phyloP scores from a whole-genome alignment of 2,888 invertebrate species.

The Nebria salina region DNA sequence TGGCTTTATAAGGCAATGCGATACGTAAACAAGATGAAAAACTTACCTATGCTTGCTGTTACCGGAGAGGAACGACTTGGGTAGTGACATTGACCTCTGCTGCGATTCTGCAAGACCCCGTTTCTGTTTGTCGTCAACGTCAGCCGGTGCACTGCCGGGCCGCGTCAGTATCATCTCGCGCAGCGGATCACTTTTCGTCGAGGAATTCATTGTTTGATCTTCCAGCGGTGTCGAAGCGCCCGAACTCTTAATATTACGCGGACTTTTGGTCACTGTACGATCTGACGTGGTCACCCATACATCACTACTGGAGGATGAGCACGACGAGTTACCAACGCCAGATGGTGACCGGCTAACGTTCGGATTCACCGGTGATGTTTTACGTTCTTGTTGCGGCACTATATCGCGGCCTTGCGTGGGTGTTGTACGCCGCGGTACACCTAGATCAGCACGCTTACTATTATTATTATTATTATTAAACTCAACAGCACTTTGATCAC shows the following conservation, averaged over 20 bases:
- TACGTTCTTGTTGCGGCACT: conserved; percentile 28
- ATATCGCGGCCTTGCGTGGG: conserved; percentile 19
- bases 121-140: conserved; percentile 54
- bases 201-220: conserved; percentile 55
- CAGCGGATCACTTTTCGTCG: conserved; percentile 54
- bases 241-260: conserved; percentile 60
- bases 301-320: conserved; percentile 66
- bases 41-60: conserved; percentile 40
- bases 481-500: conserved; percentile 20
- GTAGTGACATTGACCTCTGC: conserved; percentile 66
- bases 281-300: conserved; percentile 67
- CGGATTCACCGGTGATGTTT: conserved; percentile 53
- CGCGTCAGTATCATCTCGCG: conserved; percentile 62
- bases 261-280: conserved; percentile 63
- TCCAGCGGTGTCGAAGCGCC: conserved; percentile 66
- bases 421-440: conserved; percentile 17
- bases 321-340: conserved; percentile 53
- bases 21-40: conserved; percentile 21
- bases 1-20: conserved; percentile 11
- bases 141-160: conserved; percentile 67
- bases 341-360: conserved; percentile 56
- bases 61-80: conserved; percentile 65
- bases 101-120: conserved; percentile 57
- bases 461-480: conserved; percentile 23
- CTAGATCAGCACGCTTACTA: conserved; percentile 36